phyloP scores from a whole-genome alignment of 2,113 vertebrate genomes.

The Cheirogaleus medius region DNA sequence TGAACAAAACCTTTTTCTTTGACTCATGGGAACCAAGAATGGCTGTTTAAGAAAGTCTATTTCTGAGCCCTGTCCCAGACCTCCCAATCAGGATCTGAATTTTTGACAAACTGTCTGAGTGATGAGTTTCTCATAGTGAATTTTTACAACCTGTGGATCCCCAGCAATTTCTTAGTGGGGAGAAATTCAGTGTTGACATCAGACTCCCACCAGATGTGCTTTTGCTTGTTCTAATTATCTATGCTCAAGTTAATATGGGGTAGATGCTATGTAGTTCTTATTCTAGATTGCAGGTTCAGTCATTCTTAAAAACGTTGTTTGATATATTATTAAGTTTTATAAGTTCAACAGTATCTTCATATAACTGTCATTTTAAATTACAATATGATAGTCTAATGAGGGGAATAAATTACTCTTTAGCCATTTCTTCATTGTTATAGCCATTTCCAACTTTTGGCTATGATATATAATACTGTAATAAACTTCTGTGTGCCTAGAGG shows the following conservation, averaged over 20 bases:
- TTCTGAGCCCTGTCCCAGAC: not conserved
- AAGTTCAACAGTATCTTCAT: not conserved
- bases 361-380: conserved; percentile 4
- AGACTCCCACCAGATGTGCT: not conserved
- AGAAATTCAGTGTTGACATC: not conserved
- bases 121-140: not conserved
- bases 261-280: not conserved
- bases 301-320: not conserved
- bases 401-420: conserved; percentile 7
- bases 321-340: not conserved
- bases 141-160: not conserved
- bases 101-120: not conserved
- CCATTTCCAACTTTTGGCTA: not conserved
- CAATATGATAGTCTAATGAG: not conserved
- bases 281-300: not conserved
- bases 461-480: not conserved
- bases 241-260: not conserved
- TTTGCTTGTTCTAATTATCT: not conserved
- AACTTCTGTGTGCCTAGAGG: not conserved
- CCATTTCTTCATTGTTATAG: not conserved
- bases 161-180: not conserved
- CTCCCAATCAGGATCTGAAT: not conserved
- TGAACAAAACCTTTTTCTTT: not conserved
- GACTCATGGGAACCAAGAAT: not conserved
- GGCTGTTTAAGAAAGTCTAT: not conserved